Conservation (phyloP, 2,797 vertebrate species). For the Dermochelys coriacea region DNA sequence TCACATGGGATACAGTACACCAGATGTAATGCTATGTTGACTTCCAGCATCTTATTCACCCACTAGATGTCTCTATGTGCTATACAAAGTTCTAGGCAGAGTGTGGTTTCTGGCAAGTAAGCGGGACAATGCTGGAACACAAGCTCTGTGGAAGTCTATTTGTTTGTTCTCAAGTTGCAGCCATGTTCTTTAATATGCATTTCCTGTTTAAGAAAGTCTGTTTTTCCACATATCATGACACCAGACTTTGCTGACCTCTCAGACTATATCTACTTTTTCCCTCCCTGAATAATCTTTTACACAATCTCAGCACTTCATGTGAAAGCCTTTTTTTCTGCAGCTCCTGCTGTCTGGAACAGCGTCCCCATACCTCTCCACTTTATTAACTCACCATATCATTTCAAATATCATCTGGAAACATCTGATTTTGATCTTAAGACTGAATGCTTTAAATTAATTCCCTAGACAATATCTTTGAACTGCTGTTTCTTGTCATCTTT, state of each 20-base stretch:
- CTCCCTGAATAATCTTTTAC: not conserved
- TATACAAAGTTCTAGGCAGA: not conserved
- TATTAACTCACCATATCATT: not conserved
- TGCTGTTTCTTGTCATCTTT: not conserved
- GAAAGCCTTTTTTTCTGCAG: not conserved
- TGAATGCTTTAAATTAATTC: not conserved
- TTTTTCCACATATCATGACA: not conserved
- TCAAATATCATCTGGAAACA: not conserved
- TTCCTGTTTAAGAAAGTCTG: not conserved
- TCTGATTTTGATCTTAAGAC: not conserved
- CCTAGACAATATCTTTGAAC: not conserved
- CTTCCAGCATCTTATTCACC: not conserved
- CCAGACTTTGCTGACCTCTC: not conserved
- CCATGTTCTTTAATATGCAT: not conserved
- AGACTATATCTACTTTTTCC: not conserved
- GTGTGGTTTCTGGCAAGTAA: not conserved
- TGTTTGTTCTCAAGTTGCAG: not conserved
- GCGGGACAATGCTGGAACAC: not conserved
- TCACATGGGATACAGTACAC: not conserved
- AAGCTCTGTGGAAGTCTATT: not conserved
- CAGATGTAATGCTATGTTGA: not conserved
- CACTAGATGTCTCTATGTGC: not conserved
- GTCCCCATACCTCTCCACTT: not conserved
- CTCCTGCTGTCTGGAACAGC: not conserved
- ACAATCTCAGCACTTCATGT: not conserved